These are phyloP conservation scores for Willowsia nigromaculata DNA, from an alignment of 2,888 invertebrate genomes.

Conservation along the genomic window DNA sequence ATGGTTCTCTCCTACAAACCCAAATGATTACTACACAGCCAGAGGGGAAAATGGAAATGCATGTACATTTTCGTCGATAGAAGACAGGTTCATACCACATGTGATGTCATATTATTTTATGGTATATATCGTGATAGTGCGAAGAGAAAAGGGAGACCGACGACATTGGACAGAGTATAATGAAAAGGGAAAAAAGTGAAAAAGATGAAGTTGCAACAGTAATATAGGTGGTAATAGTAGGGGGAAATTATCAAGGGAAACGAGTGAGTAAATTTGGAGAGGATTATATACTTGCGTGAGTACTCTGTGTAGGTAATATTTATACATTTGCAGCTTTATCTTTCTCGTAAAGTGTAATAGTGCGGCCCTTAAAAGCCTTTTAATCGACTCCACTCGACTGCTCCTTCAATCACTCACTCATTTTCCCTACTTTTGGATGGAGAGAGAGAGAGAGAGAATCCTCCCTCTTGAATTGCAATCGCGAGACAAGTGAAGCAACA, in stretches of 20 bases:
- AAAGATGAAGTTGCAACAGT: slow-evolving; percentile 19
- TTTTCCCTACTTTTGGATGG: background rate
- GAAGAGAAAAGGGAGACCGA: slow-evolving; percentile 2
- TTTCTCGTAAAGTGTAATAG: slow-evolving; percentile 60
- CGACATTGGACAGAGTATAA: slow-evolving; percentile 8
- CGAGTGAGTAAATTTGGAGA: slow-evolving; percentile 69
- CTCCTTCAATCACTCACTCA: slow-evolving; percentile 62
- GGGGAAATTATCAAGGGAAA: slow-evolving; percentile 69
- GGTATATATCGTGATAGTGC: background rate
- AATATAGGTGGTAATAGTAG: slow-evolving; percentile 36
- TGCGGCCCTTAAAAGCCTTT: slow-evolving; percentile 68
- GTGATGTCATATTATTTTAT: background rate
- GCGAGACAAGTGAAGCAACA: slow-evolving; percentile 24
- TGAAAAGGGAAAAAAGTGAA: slow-evolving; percentile 28
- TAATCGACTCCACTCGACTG: slow-evolving; percentile 70
- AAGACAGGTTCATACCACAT: background rate
- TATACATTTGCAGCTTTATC: slow-evolving; percentile 63
- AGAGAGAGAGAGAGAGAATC: background rate
- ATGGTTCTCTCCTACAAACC: background rate
- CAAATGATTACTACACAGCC: slow-evolving; percentile 59
- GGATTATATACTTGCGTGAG: slow-evolving; percentile 61
- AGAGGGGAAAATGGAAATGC: slow-evolving; percentile 54
- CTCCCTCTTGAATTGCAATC: slow-evolving; percentile 57
- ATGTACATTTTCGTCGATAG: background rate
- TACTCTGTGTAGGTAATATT: slow-evolving; percentile 54